Conservation (phyloP, 2,888 invertebrate genomes). For the Galeruca laticollis region DNA sequence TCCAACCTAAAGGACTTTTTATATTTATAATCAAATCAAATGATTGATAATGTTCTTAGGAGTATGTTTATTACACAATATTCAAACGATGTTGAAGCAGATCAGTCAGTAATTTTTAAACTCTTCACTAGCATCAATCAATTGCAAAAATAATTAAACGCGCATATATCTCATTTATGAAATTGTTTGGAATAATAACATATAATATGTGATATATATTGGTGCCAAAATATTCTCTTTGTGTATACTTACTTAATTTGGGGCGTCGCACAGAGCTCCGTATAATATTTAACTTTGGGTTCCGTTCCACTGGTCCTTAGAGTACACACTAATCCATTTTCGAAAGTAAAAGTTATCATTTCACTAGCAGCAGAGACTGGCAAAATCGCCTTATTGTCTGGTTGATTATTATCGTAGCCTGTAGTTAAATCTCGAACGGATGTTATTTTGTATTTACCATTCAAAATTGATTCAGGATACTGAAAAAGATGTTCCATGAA, state of each 20-base stretch:
- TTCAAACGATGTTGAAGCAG: too few relatives aligned
- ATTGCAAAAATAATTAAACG: too few relatives aligned
- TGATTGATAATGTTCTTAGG: too few relatives aligned
- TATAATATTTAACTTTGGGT: slow-evolving; percentile 99
- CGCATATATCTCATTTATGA: too few relatives aligned
- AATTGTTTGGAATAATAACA: too few relatives aligned
- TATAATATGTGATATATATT: too few relatives aligned
- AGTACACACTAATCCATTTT: slow-evolving; percentile 87
- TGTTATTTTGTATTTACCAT: slow-evolving; percentile 74
- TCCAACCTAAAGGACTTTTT: too few relatives aligned
- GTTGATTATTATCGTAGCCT: slow-evolving; percentile 82
- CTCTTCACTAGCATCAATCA: too few relatives aligned
- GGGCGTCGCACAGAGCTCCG: slow-evolving; percentile 84
- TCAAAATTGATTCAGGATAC: slow-evolving; percentile 78
- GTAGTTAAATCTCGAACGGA: slow-evolving; percentile 90
- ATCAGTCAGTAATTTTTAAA: too few relatives aligned
- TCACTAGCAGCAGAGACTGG: slow-evolving; percentile 78
- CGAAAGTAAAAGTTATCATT: slow-evolving; percentile 96
- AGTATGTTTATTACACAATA: too few relatives aligned
- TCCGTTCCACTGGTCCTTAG: slow-evolving; percentile 98
- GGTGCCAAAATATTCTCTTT: too few relatives aligned
- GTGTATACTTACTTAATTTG: slow-evolving; percentile 74
- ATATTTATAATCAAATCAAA: too few relatives aligned
- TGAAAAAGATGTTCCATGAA: slow-evolving; percentile 63
- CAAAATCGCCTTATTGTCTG: slow-evolving; percentile 77